Evolutionary conservation across 1,140 invertebrate genomes (phyloP).

Genomic region (Fopius arisanus): DNA sequence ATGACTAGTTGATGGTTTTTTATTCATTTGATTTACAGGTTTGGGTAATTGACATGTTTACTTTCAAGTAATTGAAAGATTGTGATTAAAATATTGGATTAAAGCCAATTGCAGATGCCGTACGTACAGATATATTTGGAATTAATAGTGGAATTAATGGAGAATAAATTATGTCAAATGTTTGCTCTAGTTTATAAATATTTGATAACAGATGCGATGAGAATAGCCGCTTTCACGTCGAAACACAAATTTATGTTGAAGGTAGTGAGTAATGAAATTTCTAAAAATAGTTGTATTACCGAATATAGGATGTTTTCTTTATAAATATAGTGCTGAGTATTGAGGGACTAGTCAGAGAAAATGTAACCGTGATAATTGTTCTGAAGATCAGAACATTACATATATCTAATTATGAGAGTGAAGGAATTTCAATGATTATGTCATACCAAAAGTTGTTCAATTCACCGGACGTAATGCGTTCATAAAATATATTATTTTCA

Average conservation of each 20-base stretch:
- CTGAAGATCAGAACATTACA: background rate
- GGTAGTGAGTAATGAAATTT: background rate
- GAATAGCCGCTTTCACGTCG: constrained; percentile 61
- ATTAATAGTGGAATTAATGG: background rate
- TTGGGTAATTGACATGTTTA: background rate
- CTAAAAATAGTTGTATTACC: constrained; percentile 2
- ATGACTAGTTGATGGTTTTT: background rate
- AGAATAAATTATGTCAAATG: too few species aligned
- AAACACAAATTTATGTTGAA: constrained; percentile 51
- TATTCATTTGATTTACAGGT: too few species aligned
- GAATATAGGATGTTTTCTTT: background rate
- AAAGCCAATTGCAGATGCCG: too few species aligned
- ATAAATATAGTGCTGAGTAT: background rate
- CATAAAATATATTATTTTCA: background rate
- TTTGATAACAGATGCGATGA: constrained; percentile 32
- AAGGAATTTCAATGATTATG: background rate
- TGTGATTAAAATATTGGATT: too few species aligned
- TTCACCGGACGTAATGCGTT: background rate
- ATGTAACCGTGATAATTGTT: background rate
- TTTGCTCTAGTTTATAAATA: background rate
- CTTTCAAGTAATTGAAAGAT: background rate
- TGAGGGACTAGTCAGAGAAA: background rate
- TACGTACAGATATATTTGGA: background rate
- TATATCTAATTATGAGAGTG: background rate
- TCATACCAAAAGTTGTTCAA: constrained; percentile 9